Evolutionary conservation across 30 jellyfish, hydroid and myxozoan species (phyloP), one percentile per base, ranked within the genome.

Genomic region (Chrysaora quinquecirrha): DNA sequence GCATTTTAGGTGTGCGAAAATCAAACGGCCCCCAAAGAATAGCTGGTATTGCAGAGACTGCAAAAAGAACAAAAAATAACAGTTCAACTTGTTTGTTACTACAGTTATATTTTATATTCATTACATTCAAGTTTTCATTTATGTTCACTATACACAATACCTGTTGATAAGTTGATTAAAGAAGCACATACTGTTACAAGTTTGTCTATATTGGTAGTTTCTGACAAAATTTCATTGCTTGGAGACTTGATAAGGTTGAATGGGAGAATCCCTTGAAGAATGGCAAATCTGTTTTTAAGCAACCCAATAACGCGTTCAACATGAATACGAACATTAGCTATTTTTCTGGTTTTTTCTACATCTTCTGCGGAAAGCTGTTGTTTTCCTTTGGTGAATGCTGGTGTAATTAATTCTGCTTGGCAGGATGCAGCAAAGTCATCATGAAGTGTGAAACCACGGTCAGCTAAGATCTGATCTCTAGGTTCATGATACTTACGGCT

Each of bases 391-490:
- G 46, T 20, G 46, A 48, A 73, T 24, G 77, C 76, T 30, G 85
- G 79, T 34, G 34, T 73, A 14, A 33, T 73, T 24, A 33, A 4
- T 4, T 73, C 85, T 73, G 85, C 85, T 12, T 31, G 10, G 64
- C 85, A 73, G 14, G 32, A 29, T 48, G 85, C 3, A 16, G 85
- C 81, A 48, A 73, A 73, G 64, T 73, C 85, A 34, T 73, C 85
- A 2, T 22, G 34, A 28, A 63, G 75, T 19, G 75, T 63, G 4
- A 63, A 63, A 23, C 75, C 75, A 22, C 86, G 3, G 47, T 74
- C 86, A 0, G 82, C 86, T n/a, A 74, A 49, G 14, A 74, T 74
- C 19, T 69, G 49, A 33, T 74, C 86, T n/a, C 78, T 69, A 74
- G 22, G 52, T 9, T 48, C 43, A 16, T 43, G 58, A 43, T 6